Percentiles rank a stretch among this genome's conserved stretches.
These are phyloP conservation scores for Limenitis camilla DNA, from an alignment of 2,888 invertebrate species.

Conservation along the genomic window DNA sequence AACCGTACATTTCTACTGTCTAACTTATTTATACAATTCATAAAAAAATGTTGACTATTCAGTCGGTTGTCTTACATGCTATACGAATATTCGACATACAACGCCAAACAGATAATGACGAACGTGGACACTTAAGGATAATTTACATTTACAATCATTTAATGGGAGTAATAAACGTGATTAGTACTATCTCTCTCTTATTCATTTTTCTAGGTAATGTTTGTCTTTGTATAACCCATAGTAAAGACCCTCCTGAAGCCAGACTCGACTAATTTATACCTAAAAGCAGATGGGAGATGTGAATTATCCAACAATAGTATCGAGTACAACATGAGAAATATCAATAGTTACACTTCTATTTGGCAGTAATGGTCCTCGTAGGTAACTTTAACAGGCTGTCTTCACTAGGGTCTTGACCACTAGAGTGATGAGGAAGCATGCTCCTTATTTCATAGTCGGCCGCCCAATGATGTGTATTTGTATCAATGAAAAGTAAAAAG, in stretches of 20 bases:
- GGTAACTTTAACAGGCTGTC: constrained; percentile 1
- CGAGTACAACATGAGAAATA: background rate
- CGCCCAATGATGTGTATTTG: constrained; percentile 10
- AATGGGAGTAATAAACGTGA: constrained; percentile 12
- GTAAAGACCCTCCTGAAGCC: constrained; percentile 7
- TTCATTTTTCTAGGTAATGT: constrained; percentile 1
- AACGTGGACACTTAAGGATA: constrained; percentile 19
- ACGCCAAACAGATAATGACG: constrained; percentile 21
- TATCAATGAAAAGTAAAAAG: constrained; percentile 1
- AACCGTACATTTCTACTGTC: constrained; percentile 43
- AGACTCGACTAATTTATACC: background rate
- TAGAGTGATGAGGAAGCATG: constrained; percentile 1
- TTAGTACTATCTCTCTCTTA: constrained; percentile 17
- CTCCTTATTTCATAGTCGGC: constrained; percentile 12
- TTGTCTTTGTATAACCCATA: too few species aligned
- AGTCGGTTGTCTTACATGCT: constrained; percentile 67
- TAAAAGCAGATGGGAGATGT: background rate
- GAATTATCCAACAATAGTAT: background rate
- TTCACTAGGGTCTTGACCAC: constrained; percentile 5
- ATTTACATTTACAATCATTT: constrained; percentile 15
- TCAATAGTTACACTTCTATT: constrained; percentile 1
- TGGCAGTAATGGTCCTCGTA: constrained; percentile 6
- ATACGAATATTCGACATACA: constrained; percentile 37
- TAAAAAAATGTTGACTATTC: constrained; percentile 71
- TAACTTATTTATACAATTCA: constrained; percentile 52